These are phyloP conservation scores for Aythya baeri DNA, from an alignment of 2,113 vertebrate genomes.

Conservation along the genomic window DNA sequence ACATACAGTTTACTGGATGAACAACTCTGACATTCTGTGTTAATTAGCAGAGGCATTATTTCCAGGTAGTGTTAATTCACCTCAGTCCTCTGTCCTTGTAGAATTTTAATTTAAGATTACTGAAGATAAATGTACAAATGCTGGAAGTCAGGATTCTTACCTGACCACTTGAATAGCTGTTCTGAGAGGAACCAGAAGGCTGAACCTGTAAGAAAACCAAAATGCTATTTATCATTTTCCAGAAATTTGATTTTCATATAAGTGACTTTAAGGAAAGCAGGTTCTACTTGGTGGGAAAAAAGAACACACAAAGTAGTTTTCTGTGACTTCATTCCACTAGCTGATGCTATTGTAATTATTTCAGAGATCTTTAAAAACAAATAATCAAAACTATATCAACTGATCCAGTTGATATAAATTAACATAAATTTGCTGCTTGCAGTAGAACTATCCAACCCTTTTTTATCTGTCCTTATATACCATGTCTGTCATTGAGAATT, in stretches of 20 bases:
- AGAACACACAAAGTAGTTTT: neutral
- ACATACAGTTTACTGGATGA: neutral
- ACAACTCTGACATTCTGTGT: neutral
- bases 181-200: slow-evolving; percentile 33
- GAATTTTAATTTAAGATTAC: neutral
- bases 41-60: neutral
- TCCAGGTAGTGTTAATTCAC: neutral
- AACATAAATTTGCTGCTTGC: neutral
- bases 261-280: neutral
- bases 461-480: neutral
- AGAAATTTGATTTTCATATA: neutral
- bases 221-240: neutral
- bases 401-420: neutral
- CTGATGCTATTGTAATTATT: neutral
- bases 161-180: neutral
- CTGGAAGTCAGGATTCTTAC: neutral
- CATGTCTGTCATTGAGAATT: neutral
- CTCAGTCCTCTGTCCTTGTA: neutral
- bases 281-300: neutral
- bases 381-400: neutral
- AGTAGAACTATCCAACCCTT: neutral
- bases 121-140: neutral
- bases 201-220: slow-evolving; percentile 18
- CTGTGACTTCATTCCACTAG: neutral
- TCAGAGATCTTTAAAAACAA: neutral